Percentiles rank a stretch among this genome's conserved stretches.
phyloP scores from a whole-genome alignment of 2,113 vertebrate genomes.

The Gymnocephalus cernua region DNA sequence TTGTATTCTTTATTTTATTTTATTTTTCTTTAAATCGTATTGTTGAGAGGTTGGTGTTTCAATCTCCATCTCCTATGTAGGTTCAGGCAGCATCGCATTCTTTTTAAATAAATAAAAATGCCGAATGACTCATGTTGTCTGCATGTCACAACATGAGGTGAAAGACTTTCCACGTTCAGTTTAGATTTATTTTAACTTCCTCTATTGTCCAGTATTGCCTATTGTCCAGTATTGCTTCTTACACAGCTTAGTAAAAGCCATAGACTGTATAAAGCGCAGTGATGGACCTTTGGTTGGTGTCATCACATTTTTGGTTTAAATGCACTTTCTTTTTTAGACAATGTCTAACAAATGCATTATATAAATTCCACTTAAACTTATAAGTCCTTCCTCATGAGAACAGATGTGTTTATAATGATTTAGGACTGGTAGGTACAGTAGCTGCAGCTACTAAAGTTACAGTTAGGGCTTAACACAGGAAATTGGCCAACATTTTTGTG shows the following conservation, averaged over 20 bases:
- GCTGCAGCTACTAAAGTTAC: slow-evolving; percentile 52
- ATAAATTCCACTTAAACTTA: slow-evolving; percentile 8
- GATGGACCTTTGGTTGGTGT: background rate
- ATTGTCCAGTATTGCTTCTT: background rate
- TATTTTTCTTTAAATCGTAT: background rate
- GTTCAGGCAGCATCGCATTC: background rate
- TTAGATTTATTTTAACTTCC: background rate
- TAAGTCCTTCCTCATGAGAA: slow-evolving; percentile 26
- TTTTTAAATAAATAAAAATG: background rate
- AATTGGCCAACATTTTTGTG: slow-evolving; percentile 75
- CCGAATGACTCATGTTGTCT: background rate
- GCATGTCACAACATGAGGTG: background rate
- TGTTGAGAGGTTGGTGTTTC: background rate
- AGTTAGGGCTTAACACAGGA: slow-evolving; percentile 65
- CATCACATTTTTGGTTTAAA: background rate
- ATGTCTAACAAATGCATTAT: background rate
- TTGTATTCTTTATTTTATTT: no score
- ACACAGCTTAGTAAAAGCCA: background rate
- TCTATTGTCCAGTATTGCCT: background rate
- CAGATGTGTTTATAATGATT: slow-evolving; percentile 17
- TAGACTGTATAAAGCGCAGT: background rate
- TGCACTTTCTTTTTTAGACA: background rate
- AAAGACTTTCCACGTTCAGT: background rate
- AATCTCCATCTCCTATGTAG: background rate
- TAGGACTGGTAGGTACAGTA: slow-evolving; percentile 23